phyloP scores from a whole-genome alignment of 2,797 vertebrate species.

The Coccyzus lansbergi region DNA sequence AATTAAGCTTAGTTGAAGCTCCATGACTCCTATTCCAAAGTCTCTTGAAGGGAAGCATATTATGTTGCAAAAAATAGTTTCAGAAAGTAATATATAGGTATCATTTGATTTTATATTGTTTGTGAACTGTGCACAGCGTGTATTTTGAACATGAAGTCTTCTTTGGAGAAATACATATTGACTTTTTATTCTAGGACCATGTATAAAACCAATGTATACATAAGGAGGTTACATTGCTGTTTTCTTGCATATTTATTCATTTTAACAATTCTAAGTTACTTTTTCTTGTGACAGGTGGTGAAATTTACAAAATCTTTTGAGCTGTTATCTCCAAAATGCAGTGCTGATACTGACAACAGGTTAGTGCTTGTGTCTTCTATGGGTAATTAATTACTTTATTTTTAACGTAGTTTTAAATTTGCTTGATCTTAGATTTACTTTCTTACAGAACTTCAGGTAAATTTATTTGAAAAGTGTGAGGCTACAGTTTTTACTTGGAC shows the following conservation, averaged over 20 bases:
- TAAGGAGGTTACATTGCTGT: not conserved
- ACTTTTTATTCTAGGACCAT: not conserved
- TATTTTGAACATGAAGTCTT: not conserved
- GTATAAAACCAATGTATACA: not conserved
- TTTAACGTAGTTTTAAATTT: not conserved
- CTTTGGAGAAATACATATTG: not conserved
- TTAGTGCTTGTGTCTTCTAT: constrained; percentile 59
- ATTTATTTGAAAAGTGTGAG: not conserved
- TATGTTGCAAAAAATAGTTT: not conserved
- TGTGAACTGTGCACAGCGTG: not conserved
- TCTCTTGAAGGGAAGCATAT: not conserved
- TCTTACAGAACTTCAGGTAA: not conserved
- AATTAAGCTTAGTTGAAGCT: not conserved
- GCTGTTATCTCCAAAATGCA: constrained; percentile 95
- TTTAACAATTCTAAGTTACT: constrained; percentile 15
- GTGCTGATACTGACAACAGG: constrained; percentile 94
- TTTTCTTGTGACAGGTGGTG: constrained; percentile 87
- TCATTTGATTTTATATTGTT: not conserved
- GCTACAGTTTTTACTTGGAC: not conserved
- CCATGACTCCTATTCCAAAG: not conserved
- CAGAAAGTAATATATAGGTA: not conserved
- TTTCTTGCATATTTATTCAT: not conserved
- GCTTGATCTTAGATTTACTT: not conserved
- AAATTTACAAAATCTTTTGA: constrained; percentile 99
- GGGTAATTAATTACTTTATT: not conserved